Evolutionary conservation across 2,113 vertebrate genomes (phyloP), one percentile per base, ranked within the genome.

Genomic region (Rattus rattus): DNA sequence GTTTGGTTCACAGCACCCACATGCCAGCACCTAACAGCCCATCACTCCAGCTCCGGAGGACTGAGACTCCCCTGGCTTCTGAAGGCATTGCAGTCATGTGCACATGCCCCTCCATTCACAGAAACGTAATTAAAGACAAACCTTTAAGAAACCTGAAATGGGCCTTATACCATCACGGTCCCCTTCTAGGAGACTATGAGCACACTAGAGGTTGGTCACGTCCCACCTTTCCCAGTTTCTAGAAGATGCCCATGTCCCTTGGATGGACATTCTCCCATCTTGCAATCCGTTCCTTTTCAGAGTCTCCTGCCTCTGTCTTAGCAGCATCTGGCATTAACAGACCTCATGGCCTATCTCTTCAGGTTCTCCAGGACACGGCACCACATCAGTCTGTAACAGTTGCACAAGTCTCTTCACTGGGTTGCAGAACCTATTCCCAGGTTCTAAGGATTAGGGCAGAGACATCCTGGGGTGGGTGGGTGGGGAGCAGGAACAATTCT

Each of bases 401-500:
- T 20, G 0, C 63, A 0, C 2, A 69, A 4, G 33, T 72, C 33
- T 70, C 30, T 20, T 33, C 17, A 5, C 85, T 39, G 1, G 0
- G 4, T 12, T 24, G 22, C 17, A 43, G 10, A 13, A 70, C 22
- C 8, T 0, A 20, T 7, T 63, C 61, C 20, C 13, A 11, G 88
- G 49, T 39, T 67, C 65, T 11, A 79, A 85, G 72, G 67, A 4
- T 17, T n/a, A 47, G 75, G 33, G 43, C 30, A n/a, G 54, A 28
- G 65, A 26, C 16, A 4, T 43, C 4, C 16, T 24, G 0, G 4
- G 30, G 30, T 33, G 12, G 65, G 65, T 69, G 12, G 30, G 30
- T 7, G 30, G 30, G 0, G 36, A 7, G 24, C 0, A 0, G 11
- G 22, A 12, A 17, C 1, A 5, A 30, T 80, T 56, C 12, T 70